Evolutionary conservation across 2,888 invertebrate genomes (phyloP).

Genomic region (Trichopoda pennipes): DNA sequence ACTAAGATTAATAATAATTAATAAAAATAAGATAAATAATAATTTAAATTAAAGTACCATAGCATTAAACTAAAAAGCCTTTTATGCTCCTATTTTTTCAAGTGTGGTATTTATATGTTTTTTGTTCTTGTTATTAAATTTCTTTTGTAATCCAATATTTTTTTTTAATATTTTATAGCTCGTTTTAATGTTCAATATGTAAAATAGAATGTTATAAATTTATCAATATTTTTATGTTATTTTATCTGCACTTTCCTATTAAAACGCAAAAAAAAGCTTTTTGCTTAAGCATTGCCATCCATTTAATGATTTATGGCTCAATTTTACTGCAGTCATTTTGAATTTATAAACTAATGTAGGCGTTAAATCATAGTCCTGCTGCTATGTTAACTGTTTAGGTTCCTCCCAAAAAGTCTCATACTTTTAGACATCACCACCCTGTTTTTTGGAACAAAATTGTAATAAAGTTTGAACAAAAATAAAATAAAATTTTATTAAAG

Average conservation of each 20-base stretch:
- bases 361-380: slow-evolving; percentile 50
- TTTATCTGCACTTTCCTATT: background rate
- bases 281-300: slow-evolving; percentile 49
- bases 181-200: too few relatives aligned
- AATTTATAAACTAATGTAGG: slow-evolving; percentile 51
- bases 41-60: too few relatives aligned
- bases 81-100: too few relatives aligned
- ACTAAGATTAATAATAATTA: too few relatives aligned
- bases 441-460: slow-evolving; percentile 24
- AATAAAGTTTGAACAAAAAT: slow-evolving; percentile 17
- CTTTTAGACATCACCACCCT: slow-evolving; percentile 1
- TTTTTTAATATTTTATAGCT: too few relatives aligned
- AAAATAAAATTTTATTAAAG: slow-evolving; percentile 29
- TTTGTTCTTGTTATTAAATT: too few relatives aligned
- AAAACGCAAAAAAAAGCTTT: slow-evolving; percentile 10
- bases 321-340: slow-evolving; percentile 65
- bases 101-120: too few relatives aligned
- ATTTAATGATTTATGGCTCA: slow-evolving; percentile 66
- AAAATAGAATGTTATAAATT: too few relatives aligned
- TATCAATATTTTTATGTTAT: background rate
- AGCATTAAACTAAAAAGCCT: too few relatives aligned
- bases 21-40: too few relatives aligned
- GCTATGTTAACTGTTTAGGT: background rate
- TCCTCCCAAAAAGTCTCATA: background rate
- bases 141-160: too few relatives aligned